Percentiles rank a stretch among this genome's conserved stretches.
phyloP scores from a whole-genome alignment of 2,888 invertebrate species.

The Encarsia formosa region DNA sequence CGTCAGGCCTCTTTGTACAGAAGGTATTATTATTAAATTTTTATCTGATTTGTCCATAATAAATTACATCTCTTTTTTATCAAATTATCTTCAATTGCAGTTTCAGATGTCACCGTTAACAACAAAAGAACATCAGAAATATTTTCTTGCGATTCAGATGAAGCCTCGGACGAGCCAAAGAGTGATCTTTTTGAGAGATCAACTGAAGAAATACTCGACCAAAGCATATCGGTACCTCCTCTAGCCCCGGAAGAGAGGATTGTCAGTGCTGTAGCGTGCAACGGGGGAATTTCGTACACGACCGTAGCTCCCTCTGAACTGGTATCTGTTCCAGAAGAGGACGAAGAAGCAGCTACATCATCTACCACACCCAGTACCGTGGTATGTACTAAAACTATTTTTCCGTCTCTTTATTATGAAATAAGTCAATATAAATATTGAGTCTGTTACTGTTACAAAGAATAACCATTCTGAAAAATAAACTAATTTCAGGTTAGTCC shows the following conservation, averaged over 20 bases:
- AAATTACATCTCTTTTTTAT: too few species aligned
- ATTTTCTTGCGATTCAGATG: constrained; percentile 28
- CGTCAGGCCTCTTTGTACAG: constrained; percentile 26
- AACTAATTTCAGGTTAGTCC: constrained; percentile 40
- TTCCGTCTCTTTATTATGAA: too few species aligned
- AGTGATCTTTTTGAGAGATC: constrained; percentile 31
- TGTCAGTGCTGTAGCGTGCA: constrained; percentile 39
- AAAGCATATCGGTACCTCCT: constrained; percentile 50
- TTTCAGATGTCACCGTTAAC: constrained; percentile 2
- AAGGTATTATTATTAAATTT: too few species aligned
- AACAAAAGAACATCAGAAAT: constrained; percentile 32
- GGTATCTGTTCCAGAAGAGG: constrained; percentile 62
- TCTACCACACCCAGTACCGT: constrained; percentile 72
- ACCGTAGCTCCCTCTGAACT: constrained; percentile 47
- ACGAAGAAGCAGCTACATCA: constrained; percentile 60
- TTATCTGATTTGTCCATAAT: too few species aligned
- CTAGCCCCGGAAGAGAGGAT: constrained; percentile 49
- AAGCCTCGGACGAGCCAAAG: constrained; percentile 9
- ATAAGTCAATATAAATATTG: too few species aligned
- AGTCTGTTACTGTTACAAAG: too few species aligned
- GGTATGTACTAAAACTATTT: too few species aligned
- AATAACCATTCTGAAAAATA: too few species aligned
- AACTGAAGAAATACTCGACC: constrained; percentile 39
- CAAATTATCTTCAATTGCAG: too few species aligned
- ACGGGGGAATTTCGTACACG: constrained; percentile 37